Percentiles rank a stretch among this genome's conserved stretches.
phyloP scores from a whole-genome alignment of 2,113 vertebrate species.

The Acrocephalus arundinaceus region DNA sequence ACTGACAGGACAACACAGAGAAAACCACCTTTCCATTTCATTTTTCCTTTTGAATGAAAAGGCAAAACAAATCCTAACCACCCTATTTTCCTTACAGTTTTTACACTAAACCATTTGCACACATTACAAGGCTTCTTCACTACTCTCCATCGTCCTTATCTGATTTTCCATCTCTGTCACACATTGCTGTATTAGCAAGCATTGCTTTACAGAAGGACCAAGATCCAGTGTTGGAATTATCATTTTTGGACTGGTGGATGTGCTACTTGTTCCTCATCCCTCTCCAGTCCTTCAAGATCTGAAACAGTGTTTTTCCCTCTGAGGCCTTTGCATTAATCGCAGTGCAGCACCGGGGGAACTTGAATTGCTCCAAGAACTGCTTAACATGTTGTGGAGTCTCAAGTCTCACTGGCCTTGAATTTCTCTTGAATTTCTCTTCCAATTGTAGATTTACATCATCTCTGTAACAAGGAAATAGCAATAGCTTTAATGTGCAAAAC shows the following conservation, averaged over 20 bases:
- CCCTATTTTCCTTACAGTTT: not conserved
- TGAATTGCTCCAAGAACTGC: not conserved
- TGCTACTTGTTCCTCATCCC: not conserved
- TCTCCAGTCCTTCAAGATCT: not conserved
- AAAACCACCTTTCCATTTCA: not conserved
- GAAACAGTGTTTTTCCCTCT: not conserved
- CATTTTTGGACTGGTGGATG: not conserved
- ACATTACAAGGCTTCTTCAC: fast-evolving
- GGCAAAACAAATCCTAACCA: not conserved
- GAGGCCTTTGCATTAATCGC: not conserved
- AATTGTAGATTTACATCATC: not conserved
- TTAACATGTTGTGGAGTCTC: not conserved
- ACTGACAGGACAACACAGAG: not conserved
- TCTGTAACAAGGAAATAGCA: not conserved
- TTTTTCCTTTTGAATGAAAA: not conserved
- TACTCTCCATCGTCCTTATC: not conserved
- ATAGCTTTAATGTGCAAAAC: not conserved
- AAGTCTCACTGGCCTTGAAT: not conserved
- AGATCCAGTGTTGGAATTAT: not conserved
- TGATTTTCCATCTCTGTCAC: not conserved
- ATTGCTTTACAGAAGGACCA: not conserved
- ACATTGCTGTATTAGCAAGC: not conserved
- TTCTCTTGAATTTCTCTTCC: not conserved
- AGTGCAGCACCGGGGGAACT: fast-evolving
- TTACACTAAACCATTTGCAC: not conserved